Evolutionary conservation across 2,113 vertebrate species (phyloP).

Genomic region (Daphoenositta chrysoptera): DNA sequence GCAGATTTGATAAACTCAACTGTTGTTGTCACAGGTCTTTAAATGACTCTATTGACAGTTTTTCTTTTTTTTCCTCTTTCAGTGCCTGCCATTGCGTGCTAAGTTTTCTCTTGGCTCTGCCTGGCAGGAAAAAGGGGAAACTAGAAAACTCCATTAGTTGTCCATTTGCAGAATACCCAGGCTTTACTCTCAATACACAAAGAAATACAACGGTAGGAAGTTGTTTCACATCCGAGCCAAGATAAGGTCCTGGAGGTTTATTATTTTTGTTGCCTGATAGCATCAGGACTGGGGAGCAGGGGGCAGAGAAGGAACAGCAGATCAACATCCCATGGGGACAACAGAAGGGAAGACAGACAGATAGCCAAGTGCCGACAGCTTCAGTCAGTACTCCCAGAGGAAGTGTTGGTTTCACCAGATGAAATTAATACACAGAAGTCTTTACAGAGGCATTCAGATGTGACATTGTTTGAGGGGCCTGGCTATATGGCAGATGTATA

Average conservation of each 20-base stretch:
- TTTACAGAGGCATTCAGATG: conserved; percentile 71
- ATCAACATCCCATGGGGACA: conserved; percentile 64
- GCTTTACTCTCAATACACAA: conserved; percentile 64
- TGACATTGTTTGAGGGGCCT: conserved; percentile 70
- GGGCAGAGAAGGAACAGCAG: conserved; percentile 63
- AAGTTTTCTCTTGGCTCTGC: conserved; percentile 46
- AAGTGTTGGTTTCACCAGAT: conserved; percentile 77
- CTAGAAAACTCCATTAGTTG: conserved; percentile 66
- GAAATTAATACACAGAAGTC: conserved; percentile 72
- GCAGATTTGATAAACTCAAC: conserved; percentile 54
- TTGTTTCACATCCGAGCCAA: conserved; percentile 87
- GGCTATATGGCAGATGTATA: conserved; percentile 72
- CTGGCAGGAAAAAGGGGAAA: conserved; percentile 68
- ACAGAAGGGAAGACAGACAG: conserved; percentile 69
- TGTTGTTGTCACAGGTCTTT: conserved; percentile 58
- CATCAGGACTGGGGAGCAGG: conserved; percentile 76
- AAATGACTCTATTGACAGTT: conserved; percentile 25
- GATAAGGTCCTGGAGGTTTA: conserved; percentile 86
- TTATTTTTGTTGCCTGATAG: conserved; percentile 85
- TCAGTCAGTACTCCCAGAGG: conserved; percentile 79
- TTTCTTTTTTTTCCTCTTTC: conserved; percentile 22
- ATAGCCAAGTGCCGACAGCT: conserved; percentile 76
- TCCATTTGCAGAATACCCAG: conserved; percentile 61
- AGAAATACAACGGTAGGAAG: conserved; percentile 75
- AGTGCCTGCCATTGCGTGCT: conserved; percentile 46